Evolutionary conservation across 92 coral and sea anemone species (phyloP).

Genomic region (Phenganax marumi): DNA sequence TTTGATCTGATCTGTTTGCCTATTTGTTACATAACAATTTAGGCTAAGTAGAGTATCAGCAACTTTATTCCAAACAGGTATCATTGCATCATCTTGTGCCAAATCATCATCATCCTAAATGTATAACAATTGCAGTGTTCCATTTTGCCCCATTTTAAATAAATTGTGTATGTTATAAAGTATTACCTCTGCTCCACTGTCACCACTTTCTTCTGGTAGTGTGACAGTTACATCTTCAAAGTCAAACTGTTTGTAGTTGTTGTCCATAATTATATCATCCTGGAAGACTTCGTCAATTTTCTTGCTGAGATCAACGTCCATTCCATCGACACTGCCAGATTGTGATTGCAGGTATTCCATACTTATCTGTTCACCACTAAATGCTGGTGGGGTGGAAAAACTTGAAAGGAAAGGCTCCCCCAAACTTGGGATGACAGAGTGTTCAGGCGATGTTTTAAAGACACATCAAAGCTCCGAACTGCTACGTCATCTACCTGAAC

Average conservation of each 20-base stretch:
- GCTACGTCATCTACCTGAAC: background rate
- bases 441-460: background rate
- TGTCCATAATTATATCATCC: background rate
- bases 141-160: background rate
- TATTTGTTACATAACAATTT: background rate
- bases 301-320: background rate
- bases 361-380: no score
- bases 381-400: background rate
- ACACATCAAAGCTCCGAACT: background rate
- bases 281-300: background rate
- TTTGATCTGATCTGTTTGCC: background rate
- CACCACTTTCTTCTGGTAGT: background rate
- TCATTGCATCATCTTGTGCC: no score
- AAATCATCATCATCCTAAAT: no score
- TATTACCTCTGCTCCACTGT: constrained; percentile 1
- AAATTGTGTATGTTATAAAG: background rate
- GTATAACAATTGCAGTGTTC: no score
- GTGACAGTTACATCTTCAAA: background rate
- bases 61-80: no score
- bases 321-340: background rate
- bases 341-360: background rate
- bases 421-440: background rate
- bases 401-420: background rate
- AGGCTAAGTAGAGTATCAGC: background rate
- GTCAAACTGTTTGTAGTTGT: background rate